A percentile compares a stretch with the other conserved stretches of the same genome.
Conservation (phyloP, 2,113 vertebrate genomes). For the Sciurus niger region DNA sequence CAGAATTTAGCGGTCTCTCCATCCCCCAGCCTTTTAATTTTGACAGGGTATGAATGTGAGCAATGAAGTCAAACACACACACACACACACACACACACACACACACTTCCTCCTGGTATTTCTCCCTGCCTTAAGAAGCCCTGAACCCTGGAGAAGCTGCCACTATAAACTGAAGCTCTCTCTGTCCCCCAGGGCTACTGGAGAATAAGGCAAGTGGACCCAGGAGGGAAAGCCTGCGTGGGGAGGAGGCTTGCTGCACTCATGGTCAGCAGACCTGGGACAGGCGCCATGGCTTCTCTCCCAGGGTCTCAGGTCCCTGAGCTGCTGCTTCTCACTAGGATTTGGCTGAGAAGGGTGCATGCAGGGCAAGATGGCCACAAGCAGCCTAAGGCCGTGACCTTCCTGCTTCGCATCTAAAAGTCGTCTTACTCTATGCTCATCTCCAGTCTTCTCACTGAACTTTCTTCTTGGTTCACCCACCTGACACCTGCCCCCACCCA, state of each 20-base stretch:
- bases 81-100: background rate
- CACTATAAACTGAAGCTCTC: background rate
- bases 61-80: background rate
- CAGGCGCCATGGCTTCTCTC: fast-evolving
- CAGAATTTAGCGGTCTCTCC: background rate
- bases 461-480: background rate
- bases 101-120: background rate
- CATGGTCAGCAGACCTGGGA: fast-evolving
- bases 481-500: background rate
- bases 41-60: background rate
- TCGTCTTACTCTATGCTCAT: background rate
- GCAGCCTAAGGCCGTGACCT: background rate
- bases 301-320: fast-evolving
- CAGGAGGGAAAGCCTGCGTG: background rate
- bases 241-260: fast-evolving
- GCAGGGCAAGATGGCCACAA: background rate
- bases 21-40: background rate
- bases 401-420: too few species aligned
- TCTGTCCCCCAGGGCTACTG: fast-evolving
- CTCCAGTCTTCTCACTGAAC: background rate
- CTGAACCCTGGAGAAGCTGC: background rate
- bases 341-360: fast-evolving
- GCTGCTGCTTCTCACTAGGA: background rate
- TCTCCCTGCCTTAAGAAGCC: background rate
- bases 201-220: background rate